Evolutionary conservation across 2,113 vertebrate species (phyloP).

Genomic region (Charadrius vociferus): DNA sequence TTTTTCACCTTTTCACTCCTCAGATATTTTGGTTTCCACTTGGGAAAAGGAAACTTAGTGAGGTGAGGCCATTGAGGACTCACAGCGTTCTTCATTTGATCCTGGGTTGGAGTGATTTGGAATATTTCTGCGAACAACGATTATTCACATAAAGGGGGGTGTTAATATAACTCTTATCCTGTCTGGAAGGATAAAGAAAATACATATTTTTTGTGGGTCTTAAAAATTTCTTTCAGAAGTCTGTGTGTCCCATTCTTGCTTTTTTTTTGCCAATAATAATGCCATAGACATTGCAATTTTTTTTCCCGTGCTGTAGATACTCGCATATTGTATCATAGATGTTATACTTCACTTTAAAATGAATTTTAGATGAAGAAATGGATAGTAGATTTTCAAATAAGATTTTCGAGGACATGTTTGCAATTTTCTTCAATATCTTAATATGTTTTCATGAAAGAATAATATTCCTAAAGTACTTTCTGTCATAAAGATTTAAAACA

Average conservation of each 20-base stretch:
- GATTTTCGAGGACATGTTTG: neutral
- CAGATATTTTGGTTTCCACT: neutral
- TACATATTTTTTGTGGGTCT: neutral
- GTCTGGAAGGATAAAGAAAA: neutral
- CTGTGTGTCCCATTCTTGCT: neutral
- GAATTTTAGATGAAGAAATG: neutral
- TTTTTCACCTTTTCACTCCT: neutral
- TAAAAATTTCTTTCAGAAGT: neutral
- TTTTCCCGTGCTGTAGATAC: neutral
- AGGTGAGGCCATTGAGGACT: neutral
- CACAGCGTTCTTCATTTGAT: rapidly evolving
- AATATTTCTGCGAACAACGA: neutral
- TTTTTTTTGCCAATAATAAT: neutral
- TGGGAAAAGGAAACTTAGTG: neutral
- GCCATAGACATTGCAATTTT: neutral
- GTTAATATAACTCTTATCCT: neutral
- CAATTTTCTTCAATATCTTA: neutral
- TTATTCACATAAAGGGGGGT: neutral
- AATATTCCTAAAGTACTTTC: neutral
- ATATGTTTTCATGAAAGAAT: neutral
- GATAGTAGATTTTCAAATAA: neutral
- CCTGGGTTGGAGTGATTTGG: neutral
- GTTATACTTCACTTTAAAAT: neutral
- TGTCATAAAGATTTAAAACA: constrained; percentile 37
- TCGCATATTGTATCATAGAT: neutral